phyloP scores from a whole-genome alignment of 2,888 invertebrate species.

The Ligdia adustata region DNA sequence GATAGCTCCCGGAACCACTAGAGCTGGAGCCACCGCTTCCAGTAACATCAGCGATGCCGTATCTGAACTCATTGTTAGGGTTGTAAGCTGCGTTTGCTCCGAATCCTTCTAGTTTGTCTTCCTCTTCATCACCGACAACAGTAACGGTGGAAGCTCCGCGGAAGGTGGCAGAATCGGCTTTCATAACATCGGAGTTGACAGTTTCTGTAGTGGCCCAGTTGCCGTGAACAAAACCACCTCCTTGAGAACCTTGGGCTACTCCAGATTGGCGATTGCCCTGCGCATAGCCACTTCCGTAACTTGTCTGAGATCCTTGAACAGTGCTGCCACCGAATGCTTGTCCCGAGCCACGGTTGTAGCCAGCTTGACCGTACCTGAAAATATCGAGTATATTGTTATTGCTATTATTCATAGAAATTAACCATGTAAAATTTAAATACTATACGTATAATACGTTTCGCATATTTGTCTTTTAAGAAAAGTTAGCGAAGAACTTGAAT shows the following conservation, averaged over 20 bases:
- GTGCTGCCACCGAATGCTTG: conserved; percentile 25
- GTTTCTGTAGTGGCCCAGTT: conserved; percentile 78
- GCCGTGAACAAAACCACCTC: conserved; percentile 66
- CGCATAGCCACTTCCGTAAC: conserved; percentile 14
- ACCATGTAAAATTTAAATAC: too few relatives aligned
- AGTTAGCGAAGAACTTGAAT: too few relatives aligned
- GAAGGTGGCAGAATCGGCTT: conserved; percentile 68
- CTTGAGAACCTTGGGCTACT: conserved; percentile 35
- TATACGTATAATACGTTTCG: too few relatives aligned
- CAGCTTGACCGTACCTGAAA: conserved; percentile 37
- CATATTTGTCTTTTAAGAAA: too few relatives aligned
- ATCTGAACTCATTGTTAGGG: conserved; percentile 70
- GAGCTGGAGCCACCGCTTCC: conserved; percentile 43
- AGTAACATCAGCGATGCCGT: conserved; percentile 68
- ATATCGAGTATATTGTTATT: neutral
- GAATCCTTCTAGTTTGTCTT: conserved; percentile 66
- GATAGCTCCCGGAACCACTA: conserved; percentile 30
- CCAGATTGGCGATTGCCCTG: conserved; percentile 29
- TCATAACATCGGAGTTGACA: conserved; percentile 71
- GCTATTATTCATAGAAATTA: too few relatives aligned
- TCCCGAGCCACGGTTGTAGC: conserved; percentile 40
- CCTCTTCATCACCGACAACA: conserved; percentile 70
- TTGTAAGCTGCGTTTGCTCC: conserved; percentile 68
- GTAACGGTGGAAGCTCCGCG: conserved; percentile 60
- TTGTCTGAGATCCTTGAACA: conserved; percentile 23